Base-by-base conservation (phyloP, 1,140 invertebrate genomes). In the Drosophila biarmipes region DNA sequence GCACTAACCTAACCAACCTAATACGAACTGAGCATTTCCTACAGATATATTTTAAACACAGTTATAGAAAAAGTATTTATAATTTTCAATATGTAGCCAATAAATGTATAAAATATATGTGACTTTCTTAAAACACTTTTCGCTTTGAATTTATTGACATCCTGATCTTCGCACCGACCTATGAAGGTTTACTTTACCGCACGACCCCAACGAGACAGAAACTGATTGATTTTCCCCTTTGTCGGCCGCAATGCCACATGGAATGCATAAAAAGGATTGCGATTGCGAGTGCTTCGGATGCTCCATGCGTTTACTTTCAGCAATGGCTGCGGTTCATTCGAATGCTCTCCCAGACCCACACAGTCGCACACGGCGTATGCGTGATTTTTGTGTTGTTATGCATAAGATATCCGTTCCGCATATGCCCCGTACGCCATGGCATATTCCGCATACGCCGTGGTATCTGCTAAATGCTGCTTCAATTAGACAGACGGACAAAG, bases 401-500 rank as follows among this genome's bases (percentile, higher is more conserved):
- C 68, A 71, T 67, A 69, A 57, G 64, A 69, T 69, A 69, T 56
- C 35, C 42, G 42, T 40, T 54, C 14, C 14, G 11, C 57, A 42
- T 62, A 24, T 51, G 45, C 38, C 56, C 51, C 43, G 29, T 42
- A 34, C 40, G 31, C 37, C 15, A 43, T 17, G 10, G 5, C 48
- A 51, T 34, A 51, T 51, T 51, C 48, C 48, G 48, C 48, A 51
- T 68, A 52, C 34, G 52, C 31, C 61, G 19, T 31, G 27, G 17
- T 34, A 43, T 52, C 55, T 45, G 29, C 67, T 82, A 82, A 80
- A 78, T 59, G 73, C 73, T 57, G 48, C 75, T 76, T 73, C 80
- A 84, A 85, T 85, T 85, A 84, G 64, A 52, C 58, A 74, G 78
- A 57, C 59, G 62, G 69, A 75, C 57, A 71, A 53, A 58, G 61